Conservation (phyloP, 1,140 invertebrate genomes). For the Sipha flava region DNA sequence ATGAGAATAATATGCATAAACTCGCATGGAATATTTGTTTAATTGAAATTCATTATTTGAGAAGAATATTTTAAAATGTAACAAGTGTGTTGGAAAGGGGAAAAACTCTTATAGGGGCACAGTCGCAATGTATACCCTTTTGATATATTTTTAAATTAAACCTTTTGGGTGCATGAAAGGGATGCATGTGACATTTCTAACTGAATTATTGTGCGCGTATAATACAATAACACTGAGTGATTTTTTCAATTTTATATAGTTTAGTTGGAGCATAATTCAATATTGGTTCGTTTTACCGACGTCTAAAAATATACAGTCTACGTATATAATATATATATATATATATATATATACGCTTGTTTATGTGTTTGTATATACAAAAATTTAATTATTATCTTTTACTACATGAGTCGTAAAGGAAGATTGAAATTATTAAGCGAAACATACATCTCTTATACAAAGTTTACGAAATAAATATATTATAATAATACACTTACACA, state of each 20-base stretch:
- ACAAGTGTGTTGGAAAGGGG: background rate
- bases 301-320: background rate
- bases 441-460: no score
- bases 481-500: no score
- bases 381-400: background rate
- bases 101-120: background rate
- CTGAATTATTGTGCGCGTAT: conserved; percentile 20
- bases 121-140: conserved; percentile 19
- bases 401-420: no score
- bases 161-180: conserved; percentile 11
- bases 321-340: no score
- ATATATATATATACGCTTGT: background rate
- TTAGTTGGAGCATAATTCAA: background rate
- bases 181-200: conserved; percentile 26
- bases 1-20: background rate
- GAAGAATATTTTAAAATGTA: background rate
- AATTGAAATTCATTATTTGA: background rate
- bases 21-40: background rate
- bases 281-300: background rate
- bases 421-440: background rate
- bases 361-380: background rate
- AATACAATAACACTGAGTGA: conserved; percentile 24
- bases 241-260: conserved; percentile 26
- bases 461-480: no score
- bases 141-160: conserved; percentile 32